Conservation (phyloP, 2,797 vertebrate genomes). For the Thripadectes ignobilis region DNA sequence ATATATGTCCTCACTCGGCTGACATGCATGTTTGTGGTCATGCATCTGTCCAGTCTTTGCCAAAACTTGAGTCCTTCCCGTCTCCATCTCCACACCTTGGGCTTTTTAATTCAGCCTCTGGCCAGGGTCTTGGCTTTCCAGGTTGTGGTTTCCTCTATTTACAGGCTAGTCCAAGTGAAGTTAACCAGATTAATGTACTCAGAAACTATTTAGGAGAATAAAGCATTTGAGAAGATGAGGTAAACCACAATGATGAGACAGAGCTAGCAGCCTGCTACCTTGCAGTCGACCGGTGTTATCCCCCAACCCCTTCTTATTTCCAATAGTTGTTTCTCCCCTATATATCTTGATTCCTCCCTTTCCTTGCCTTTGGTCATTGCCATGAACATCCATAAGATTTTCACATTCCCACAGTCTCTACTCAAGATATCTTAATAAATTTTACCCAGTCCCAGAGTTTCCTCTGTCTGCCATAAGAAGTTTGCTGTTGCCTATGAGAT, state of each 20-base stretch:
- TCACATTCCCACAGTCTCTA: neutral
- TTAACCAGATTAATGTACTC: neutral
- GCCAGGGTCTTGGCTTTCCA: neutral
- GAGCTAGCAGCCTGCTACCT: neutral
- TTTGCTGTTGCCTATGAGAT: neutral
- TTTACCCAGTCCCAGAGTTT: neutral
- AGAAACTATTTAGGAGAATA: neutral
- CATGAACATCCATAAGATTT: neutral
- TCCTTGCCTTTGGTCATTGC: neutral
- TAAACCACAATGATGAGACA: neutral
- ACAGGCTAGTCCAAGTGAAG: neutral
- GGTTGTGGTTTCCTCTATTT: neutral
- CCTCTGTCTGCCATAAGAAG: fast-evolving
- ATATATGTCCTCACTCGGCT: fast-evolving
- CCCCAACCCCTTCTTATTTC: neutral
- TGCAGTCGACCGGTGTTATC: neutral
- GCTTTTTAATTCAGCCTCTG: neutral
- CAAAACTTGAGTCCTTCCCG: neutral
- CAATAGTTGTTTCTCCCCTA: neutral
- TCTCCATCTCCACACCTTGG: neutral
- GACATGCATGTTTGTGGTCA: neutral
- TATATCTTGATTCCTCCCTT: neutral
- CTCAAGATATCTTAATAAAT: neutral
- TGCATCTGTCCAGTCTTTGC: neutral
- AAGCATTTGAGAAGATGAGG: neutral